Conservation (phyloP, 1,140 invertebrate species). For the Oncopodura yosiiana region DNA sequence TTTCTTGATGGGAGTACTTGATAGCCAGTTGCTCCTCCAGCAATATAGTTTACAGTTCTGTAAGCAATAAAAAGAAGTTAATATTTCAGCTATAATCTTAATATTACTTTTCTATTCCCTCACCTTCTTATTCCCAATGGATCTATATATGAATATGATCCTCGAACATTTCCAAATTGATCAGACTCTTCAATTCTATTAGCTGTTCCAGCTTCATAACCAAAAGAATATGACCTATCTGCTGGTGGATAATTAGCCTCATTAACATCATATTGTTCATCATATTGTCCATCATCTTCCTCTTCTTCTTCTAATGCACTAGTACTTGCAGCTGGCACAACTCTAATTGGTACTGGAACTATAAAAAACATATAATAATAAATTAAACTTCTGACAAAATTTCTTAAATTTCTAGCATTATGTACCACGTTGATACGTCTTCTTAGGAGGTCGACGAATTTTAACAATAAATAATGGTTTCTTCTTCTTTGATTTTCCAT, state of each 20-base stretch:
- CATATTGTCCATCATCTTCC: not conserved
- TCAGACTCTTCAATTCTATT: slow-evolving; percentile 58
- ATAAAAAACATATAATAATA: too few species aligned
- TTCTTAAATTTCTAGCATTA: too few species aligned
- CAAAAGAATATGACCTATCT: slow-evolving; percentile 42
- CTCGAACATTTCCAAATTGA: slow-evolving; percentile 53
- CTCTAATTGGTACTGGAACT: too few species aligned
- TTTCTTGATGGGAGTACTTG: slow-evolving; percentile 18
- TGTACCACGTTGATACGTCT: slow-evolving; percentile 14
- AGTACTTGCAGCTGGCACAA: not conserved
- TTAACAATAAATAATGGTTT: slow-evolving; percentile 26
- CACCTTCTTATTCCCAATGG: slow-evolving; percentile 12
- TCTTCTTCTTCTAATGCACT: not conserved
- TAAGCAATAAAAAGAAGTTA: too few species aligned
- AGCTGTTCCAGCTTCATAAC: slow-evolving; percentile 59
- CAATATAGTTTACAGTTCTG: slow-evolving; percentile 27
- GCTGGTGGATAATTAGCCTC: slow-evolving; percentile 6
- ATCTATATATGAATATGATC: slow-evolving; percentile 60
- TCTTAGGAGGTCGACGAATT: slow-evolving; percentile 18
- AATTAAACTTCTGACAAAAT: too few species aligned
- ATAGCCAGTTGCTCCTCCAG: slow-evolving; percentile 18
- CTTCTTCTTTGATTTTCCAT: slow-evolving; percentile 16
- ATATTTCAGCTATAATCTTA: too few species aligned
- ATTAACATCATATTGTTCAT: not conserved
- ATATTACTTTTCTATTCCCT: too few species aligned